These are phyloP conservation scores for Notodonta ziczac DNA, from an alignment of 2,888 invertebrate genomes.

Conservation along the genomic window DNA sequence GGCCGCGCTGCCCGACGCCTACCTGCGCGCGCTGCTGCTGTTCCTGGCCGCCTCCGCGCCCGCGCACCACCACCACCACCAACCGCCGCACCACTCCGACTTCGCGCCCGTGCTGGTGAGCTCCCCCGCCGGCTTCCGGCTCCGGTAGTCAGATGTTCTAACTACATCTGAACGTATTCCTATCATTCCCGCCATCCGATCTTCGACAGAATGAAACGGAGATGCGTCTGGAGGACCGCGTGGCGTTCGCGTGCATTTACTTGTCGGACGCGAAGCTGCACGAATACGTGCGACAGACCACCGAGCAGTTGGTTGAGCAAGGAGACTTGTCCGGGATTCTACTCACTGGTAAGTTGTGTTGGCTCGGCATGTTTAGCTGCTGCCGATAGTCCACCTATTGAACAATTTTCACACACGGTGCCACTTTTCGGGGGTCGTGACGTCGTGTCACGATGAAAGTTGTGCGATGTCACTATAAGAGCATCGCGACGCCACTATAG, in stretches of 20 bases:
- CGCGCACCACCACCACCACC: slow-evolving; percentile 83
- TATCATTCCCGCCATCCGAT: background rate
- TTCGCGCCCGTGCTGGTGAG: slow-evolving; percentile 19
- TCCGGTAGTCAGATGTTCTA: too few relatives aligned
- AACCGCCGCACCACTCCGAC: slow-evolving; percentile 45
- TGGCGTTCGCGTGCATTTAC: slow-evolving; percentile 96
- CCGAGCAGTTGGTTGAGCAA: slow-evolving; percentile 88
- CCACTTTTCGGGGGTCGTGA: too few relatives aligned
- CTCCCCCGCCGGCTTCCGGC: too few relatives aligned
- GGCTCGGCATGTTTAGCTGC: background rate
- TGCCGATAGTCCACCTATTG: too few relatives aligned
- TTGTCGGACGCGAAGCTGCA: slow-evolving; percentile 91
- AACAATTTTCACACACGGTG: too few relatives aligned
- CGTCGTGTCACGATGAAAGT: too few relatives aligned
- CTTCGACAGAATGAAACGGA: slow-evolving; percentile 89
- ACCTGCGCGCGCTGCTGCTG: slow-evolving; percentile 95
- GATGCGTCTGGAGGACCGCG: slow-evolving; percentile 93
- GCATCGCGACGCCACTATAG: too few relatives aligned
- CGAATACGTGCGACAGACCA: slow-evolving; percentile 90
- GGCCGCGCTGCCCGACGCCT: slow-evolving; percentile 93
- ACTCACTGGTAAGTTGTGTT: slow-evolving; percentile 89
- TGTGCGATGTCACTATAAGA: too few relatives aligned
- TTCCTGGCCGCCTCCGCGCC: slow-evolving; percentile 92
- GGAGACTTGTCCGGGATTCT: slow-evolving; percentile 94
- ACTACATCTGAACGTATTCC: too few relatives aligned